A percentile compares a stretch with the other conserved stretches of the same genome.
Conservation (phyloP, 2,888 invertebrate genomes). For the Synanthedon tipuliformis region DNA sequence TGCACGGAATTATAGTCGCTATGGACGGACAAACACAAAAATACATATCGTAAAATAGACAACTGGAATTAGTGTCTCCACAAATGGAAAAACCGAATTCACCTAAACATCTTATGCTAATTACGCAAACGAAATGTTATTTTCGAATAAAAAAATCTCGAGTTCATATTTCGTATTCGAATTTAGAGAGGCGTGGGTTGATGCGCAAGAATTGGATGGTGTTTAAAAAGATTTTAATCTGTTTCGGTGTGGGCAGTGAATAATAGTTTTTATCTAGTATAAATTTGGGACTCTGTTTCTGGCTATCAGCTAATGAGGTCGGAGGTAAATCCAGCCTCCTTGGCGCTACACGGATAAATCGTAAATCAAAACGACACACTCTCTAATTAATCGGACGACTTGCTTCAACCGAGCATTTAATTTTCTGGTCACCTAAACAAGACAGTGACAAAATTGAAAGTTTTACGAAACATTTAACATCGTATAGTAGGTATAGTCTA, state of each 20-base stretch:
- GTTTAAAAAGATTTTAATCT: slow-evolving; percentile 58
- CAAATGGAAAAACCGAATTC: slow-evolving; percentile 45
- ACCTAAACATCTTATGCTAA: slow-evolving; percentile 47
- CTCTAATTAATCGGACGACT: slow-evolving; percentile 41
- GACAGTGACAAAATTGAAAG: neutral
- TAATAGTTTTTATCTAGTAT: slow-evolving; percentile 45
- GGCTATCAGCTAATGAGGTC: slow-evolving; percentile 49
- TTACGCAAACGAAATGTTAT: slow-evolving; percentile 31
- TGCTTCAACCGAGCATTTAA: slow-evolving; percentile 23
- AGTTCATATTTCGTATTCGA: slow-evolving; percentile 40
- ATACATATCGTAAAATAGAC: slow-evolving; percentile 50
- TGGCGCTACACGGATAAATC: slow-evolving; percentile 17
- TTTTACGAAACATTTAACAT: too few relatives aligned
- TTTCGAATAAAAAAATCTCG: slow-evolving; percentile 14
- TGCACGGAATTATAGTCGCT: slow-evolving; percentile 36
- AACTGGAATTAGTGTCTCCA: slow-evolving; percentile 43
- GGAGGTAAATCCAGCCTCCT: slow-evolving; percentile 27
- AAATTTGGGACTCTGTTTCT: slow-evolving; percentile 28
- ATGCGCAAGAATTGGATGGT: slow-evolving; percentile 43
- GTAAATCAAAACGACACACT: slow-evolving; percentile 43
- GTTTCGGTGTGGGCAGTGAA: slow-evolving; percentile 53
- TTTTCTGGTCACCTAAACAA: slow-evolving; percentile 9
- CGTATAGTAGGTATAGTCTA: too few relatives aligned
- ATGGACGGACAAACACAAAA: slow-evolving; percentile 28
- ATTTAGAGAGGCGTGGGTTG: slow-evolving; percentile 49